Evolutionary conservation across 1,140 invertebrate genomes (phyloP).

Genomic region (Drosophila carrolli): DNA sequence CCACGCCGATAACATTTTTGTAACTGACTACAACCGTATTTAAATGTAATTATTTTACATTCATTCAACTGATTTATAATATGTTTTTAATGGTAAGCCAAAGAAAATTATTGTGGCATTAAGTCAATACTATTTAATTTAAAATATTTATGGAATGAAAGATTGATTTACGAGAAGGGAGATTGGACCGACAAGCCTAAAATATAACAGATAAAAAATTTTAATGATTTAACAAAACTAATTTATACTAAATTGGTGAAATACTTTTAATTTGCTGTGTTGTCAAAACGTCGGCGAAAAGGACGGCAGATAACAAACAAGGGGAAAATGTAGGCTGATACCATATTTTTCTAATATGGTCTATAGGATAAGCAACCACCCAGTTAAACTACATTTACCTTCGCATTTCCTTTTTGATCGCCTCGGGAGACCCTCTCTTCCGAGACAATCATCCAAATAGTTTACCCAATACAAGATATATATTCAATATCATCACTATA

Average conservation of each 20-base stretch:
- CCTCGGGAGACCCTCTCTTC: too few species aligned
- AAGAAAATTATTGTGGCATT: background rate
- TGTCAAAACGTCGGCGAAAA: constrained; percentile 16
- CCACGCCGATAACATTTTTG: background rate
- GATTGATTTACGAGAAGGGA: too few species aligned
- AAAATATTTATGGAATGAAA: too few species aligned
- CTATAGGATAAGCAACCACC: constrained; percentile 23
- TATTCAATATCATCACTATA: constrained; percentile 54
- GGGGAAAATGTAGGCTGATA: too few species aligned
- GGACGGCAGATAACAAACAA: too few species aligned
- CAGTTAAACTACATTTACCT: constrained; percentile 14
- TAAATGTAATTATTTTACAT: background rate
- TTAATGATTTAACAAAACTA: too few species aligned
- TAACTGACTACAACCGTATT: background rate
- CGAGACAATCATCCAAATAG: too few species aligned
- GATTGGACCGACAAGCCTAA: too few species aligned
- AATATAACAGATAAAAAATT: too few species aligned
- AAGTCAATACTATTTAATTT: too few species aligned
- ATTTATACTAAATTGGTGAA: too few species aligned
- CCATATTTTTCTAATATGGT: constrained; percentile 1
- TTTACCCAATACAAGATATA: constrained; percentile 39
- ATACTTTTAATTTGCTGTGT: too few species aligned
- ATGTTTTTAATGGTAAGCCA: background rate
- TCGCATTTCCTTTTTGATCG: constrained; percentile 14
- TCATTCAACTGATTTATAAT: background rate